Percentiles rank a stretch among this genome's conserved stretches.
Evolutionary conservation across 2,888 invertebrate species (phyloP).

Genomic region (Phaedon cochleariae): DNA sequence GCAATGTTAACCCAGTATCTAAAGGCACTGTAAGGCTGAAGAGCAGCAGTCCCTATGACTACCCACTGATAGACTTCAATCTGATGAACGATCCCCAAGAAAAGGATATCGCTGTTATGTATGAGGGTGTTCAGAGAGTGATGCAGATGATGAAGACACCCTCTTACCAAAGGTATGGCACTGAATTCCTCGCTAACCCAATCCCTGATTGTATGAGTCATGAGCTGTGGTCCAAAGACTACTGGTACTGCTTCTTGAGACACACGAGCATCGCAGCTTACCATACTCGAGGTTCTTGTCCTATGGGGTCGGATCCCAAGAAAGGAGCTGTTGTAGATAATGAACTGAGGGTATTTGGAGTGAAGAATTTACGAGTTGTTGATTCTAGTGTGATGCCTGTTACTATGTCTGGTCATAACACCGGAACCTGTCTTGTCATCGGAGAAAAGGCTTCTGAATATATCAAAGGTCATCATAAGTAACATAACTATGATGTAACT

Average conservation of each 20-base stretch:
- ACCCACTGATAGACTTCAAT: conserved; percentile 72
- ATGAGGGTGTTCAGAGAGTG: conserved; percentile 63
- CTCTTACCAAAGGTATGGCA: conserved; percentile 64
- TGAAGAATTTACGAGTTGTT: conserved; percentile 67
- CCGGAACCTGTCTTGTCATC: conserved; percentile 73
- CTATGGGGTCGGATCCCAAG: conserved; percentile 71
- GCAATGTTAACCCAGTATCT: conserved; percentile 20
- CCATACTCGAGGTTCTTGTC: conserved; percentile 73
- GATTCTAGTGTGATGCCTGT: conserved; percentile 73
- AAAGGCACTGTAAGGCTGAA: conserved; percentile 70
- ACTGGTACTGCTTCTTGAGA: conserved; percentile 71
- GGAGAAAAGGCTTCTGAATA: conserved; percentile 75
- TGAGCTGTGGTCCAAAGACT: conserved; percentile 68
- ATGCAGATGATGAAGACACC: conserved; percentile 62
- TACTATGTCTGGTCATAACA: conserved; percentile 71
- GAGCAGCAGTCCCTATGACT: conserved; percentile 40
- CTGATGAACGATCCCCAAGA: conserved; percentile 66
- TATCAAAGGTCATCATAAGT: conserved; percentile 61
- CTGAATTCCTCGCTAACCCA: conserved; percentile 48
- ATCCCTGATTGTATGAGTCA: conserved; percentile 60
- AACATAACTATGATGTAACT: background rate
- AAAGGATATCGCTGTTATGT: conserved; percentile 63
- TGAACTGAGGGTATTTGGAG: conserved; percentile 69
- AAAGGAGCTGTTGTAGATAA: conserved; percentile 70
- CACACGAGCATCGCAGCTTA: conserved; percentile 60